Percentiles rank a stretch among this genome's conserved stretches.
phyloP scores from a whole-genome alignment of 2,113 vertebrate genomes.

The Ramphastos sulfuratus region DNA sequence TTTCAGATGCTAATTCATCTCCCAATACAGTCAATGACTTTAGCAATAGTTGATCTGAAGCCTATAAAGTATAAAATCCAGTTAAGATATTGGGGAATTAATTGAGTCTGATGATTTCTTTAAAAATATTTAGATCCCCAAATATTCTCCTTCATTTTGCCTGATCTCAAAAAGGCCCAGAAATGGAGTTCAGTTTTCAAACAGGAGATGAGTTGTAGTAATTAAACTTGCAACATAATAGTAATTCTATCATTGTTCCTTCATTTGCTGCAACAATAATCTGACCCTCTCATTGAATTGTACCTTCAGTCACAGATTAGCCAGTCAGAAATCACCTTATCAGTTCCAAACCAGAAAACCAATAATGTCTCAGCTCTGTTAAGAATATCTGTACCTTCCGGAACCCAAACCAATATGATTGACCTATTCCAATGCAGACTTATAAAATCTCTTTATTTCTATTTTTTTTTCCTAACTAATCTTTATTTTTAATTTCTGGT shows the following conservation, averaged over 20 bases:
- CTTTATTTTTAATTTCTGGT: background rate
- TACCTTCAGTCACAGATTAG: slow-evolving; percentile 25
- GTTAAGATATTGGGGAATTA: background rate
- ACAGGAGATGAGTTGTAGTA: background rate
- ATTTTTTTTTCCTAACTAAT: background rate
- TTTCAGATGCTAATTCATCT: background rate
- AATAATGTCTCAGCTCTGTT: background rate
- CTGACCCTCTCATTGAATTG: background rate
- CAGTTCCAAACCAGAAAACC: background rate
- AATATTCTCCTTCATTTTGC: background rate
- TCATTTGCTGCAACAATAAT: background rate
- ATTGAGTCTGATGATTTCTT: background rate
- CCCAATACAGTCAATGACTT: background rate
- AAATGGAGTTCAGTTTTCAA: background rate
- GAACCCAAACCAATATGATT: rapidly evolving
- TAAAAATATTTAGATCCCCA: background rate
- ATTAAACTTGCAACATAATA: background rate
- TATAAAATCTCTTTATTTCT: background rate
- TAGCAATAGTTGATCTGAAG: background rate
- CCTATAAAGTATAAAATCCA: background rate
- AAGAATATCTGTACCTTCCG: background rate
- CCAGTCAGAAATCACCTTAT: background rate
- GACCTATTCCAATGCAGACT: background rate
- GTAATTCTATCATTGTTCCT: background rate
- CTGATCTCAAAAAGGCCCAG: background rate